Conservation (phyloP, 1,140 invertebrate species). For the Micrasema minimum region DNA sequence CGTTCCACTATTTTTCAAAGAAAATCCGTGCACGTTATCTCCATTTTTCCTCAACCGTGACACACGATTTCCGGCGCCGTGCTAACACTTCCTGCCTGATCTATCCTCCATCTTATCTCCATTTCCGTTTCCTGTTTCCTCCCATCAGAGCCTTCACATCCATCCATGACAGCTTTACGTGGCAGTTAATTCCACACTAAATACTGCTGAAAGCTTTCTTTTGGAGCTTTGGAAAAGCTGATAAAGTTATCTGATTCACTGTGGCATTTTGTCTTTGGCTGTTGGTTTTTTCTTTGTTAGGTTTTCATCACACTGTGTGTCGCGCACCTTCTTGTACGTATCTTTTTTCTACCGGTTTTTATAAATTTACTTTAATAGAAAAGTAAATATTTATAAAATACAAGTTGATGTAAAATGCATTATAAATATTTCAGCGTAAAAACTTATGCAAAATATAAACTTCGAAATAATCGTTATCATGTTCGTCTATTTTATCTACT, state of each 20-base stretch:
- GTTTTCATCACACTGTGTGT: neutral
- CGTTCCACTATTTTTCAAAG: slow-evolving; percentile 1
- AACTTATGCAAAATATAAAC: too few relatives aligned
- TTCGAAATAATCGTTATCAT: too few relatives aligned
- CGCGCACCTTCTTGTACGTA: too few relatives aligned
- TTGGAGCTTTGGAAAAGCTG: neutral
- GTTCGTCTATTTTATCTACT: too few relatives aligned
- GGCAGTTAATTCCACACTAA: slow-evolving; percentile 8
- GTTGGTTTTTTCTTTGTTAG: neutral
- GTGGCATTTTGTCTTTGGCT: neutral
- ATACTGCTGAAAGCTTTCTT: slow-evolving; percentile 14
- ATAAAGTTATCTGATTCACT: neutral
- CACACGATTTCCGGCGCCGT: slow-evolving; percentile 51
- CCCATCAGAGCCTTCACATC: slow-evolving; percentile 42
- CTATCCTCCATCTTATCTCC: slow-evolving; percentile 49
- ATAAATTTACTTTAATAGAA: too few relatives aligned
- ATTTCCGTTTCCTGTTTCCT: slow-evolving; percentile 33
- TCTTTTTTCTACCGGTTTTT: too few relatives aligned
- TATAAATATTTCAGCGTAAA: too few relatives aligned
- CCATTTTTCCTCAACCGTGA: slow-evolving; percentile 35
- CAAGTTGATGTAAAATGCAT: too few relatives aligned
- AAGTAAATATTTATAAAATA: too few relatives aligned
- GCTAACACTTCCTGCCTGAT: slow-evolving; percentile 47
- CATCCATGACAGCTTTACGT: slow-evolving; percentile 29
- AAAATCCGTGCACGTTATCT: slow-evolving; percentile 43